These are phyloP conservation scores for Cottus gobio DNA, from an alignment of 2,113 vertebrate species.

Conservation along the genomic window DNA sequence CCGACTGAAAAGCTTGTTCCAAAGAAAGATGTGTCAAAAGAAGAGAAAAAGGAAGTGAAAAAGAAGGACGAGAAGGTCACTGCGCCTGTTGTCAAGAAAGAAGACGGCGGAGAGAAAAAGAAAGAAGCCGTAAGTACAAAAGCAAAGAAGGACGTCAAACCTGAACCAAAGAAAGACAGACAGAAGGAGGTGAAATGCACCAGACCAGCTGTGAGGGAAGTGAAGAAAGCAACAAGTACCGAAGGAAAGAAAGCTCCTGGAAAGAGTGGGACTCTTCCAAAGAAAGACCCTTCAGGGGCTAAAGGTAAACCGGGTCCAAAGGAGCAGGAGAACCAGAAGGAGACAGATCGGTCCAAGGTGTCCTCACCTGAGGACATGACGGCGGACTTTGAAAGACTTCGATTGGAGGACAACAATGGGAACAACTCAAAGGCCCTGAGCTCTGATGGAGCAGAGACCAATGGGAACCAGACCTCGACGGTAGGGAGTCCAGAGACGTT, in stretches of 20 bases:
- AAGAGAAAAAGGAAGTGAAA: constrained; percentile 80
- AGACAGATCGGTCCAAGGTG: constrained; percentile 68
- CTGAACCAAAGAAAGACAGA: constrained; percentile 78
- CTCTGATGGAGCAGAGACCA: background rate
- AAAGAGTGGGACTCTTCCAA: constrained; percentile 67
- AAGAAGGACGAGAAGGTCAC: constrained; percentile 80
- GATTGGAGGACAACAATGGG: constrained; percentile 30
- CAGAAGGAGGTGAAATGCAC: constrained; percentile 77
- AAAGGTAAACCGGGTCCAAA: constrained; percentile 71
- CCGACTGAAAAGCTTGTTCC: constrained; percentile 64
- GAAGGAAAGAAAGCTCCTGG: constrained; percentile 61
- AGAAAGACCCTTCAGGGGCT: constrained; percentile 63
- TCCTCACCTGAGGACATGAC: constrained; percentile 76
- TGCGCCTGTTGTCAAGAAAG: constrained; percentile 62
- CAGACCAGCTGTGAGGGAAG: constrained; percentile 72
- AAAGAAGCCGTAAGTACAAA: constrained; percentile 69
- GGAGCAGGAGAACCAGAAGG: constrained; percentile 57
- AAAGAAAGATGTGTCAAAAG: constrained; percentile 85
- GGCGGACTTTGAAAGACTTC: constrained; percentile 62
- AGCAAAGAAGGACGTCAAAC: constrained; percentile 83
- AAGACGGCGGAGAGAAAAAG: constrained; percentile 74
- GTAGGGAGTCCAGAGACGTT: constrained; percentile 77
- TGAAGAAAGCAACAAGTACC: constrained; percentile 62
- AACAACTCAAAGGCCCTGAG: constrained; percentile 15
- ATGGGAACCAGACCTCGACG: background rate